These are phyloP conservation scores for Oligia latruncula DNA, from an alignment of 2,888 invertebrate genomes.

Conservation along the genomic window DNA sequence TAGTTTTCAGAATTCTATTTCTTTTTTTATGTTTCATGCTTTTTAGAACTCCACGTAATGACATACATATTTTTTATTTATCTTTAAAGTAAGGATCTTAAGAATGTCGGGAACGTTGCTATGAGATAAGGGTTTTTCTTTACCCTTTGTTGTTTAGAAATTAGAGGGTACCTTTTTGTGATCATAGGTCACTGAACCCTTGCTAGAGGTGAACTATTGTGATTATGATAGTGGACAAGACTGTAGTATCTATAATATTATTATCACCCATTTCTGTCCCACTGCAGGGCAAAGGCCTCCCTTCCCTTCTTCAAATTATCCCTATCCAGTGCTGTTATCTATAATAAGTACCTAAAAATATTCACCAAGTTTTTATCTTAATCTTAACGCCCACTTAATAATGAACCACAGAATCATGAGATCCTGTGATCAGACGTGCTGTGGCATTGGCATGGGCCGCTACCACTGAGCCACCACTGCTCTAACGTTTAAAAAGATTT, in stretches of 20 bases:
- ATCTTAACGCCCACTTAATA: too few species aligned
- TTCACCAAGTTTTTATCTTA: neutral
- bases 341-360: neutral
- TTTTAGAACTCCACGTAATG: neutral
- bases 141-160: constrained; percentile 26
- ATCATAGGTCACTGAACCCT: constrained; percentile 8
- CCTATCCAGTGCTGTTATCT: too few species aligned
- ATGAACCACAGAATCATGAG: neutral
- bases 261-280: too few species aligned
- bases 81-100: neutral
- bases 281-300: too few species aligned
- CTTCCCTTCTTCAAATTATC: too few species aligned
- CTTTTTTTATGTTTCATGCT: neutral
- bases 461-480: too few species aligned
- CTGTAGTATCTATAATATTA: neutral
- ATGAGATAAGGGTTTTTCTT: constrained; percentile 7
- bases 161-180: constrained; percentile 1
- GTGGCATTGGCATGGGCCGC: too few species aligned
- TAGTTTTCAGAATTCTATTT: constrained; percentile 15
- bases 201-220: neutral
- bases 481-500: neutral
- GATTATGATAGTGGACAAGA: neutral
- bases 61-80: neutral
- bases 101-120: neutral
- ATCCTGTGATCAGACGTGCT: too few species aligned